These are phyloP conservation scores for Ianthella basta DNA, from an alignment of 37 sponge, comb jelly and placozoan genomes.

Conservation along the genomic window DNA sequence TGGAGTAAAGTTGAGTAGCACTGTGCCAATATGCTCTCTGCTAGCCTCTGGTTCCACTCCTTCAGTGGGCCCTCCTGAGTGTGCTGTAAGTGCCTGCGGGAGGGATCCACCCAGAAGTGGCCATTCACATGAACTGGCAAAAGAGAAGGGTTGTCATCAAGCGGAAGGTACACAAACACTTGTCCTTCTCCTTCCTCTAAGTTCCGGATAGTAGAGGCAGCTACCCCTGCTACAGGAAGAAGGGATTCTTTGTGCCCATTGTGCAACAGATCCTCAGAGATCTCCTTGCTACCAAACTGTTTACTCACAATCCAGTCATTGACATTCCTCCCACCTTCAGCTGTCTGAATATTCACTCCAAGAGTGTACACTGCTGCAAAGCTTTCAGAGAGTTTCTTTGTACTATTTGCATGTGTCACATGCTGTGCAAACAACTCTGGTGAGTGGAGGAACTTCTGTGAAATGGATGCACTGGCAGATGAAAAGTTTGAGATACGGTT, in stretches of 20 bases:
- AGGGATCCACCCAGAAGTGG: conserved; percentile 68
- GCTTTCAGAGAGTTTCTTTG: too few species aligned
- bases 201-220: not conserved
- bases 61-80: not conserved
- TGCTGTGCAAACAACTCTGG: too few species aligned
- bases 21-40: conserved; percentile 22
- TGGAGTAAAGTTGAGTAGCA: conserved; percentile 40
- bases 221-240: conserved; percentile 12
- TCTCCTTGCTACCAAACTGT: not conserved
- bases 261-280: not conserved
- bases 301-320: conserved; percentile 15
- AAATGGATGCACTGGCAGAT: too few species aligned
- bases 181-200: not conserved
- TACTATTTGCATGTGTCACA: too few species aligned
- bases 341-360: too few species aligned
- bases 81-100: conserved; percentile 61
- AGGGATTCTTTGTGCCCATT: conserved; percentile 6
- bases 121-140: conserved; percentile 82
- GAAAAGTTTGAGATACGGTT: not conserved
- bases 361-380: too few species aligned
- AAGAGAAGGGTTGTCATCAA: conserved; percentile 27
- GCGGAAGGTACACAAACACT: conserved; percentile 22
- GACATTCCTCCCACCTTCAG: too few species aligned
- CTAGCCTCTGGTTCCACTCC: conserved; percentile 49
- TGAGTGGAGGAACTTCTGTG: too few species aligned